phyloP scores from a whole-genome alignment of 2,888 invertebrate species.

The Drosophila macrothrix region DNA sequence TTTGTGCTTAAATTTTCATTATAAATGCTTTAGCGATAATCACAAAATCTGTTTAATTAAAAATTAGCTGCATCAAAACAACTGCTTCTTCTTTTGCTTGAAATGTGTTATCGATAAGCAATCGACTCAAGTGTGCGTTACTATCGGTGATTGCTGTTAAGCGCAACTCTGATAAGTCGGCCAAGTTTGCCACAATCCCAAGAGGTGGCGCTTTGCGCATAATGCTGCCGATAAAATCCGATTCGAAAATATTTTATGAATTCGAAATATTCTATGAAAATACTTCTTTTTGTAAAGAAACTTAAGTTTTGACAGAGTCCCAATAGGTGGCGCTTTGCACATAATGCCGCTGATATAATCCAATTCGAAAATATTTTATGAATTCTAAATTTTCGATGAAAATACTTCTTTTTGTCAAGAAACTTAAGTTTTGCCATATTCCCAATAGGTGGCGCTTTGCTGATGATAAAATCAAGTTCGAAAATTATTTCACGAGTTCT shows the following conservation, averaged over 20 bases:
- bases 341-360: fast-evolving
- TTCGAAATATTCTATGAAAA: background rate
- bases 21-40: slow-evolving; percentile 27
- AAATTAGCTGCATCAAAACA: slow-evolving; percentile 44
- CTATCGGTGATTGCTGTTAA: slow-evolving; percentile 6
- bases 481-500: background rate
- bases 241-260: background rate
- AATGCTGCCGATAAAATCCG: background rate
- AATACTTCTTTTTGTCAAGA: too few species aligned
- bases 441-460: slow-evolving; percentile 8
- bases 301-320: too few species aligned
- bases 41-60: slow-evolving; percentile 11
- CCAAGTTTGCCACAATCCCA: background rate
- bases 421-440: too few species aligned
- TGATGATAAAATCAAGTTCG: background rate
- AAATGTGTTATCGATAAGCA: slow-evolving; percentile 20
- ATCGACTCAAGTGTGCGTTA: background rate
- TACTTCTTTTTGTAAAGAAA: background rate
- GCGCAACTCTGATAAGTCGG: background rate
- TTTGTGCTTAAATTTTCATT: slow-evolving; percentile 45
- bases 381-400: too few species aligned
- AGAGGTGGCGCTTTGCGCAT: slow-evolving; percentile 5
- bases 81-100: slow-evolving; percentile 25
- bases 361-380: background rate
- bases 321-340: slow-evolving; percentile 10